Percentiles rank a stretch among this genome's conserved stretches.
Evolutionary conservation across 2,797 vertebrate species (phyloP).

Genomic region (Ficedula albicollis): DNA sequence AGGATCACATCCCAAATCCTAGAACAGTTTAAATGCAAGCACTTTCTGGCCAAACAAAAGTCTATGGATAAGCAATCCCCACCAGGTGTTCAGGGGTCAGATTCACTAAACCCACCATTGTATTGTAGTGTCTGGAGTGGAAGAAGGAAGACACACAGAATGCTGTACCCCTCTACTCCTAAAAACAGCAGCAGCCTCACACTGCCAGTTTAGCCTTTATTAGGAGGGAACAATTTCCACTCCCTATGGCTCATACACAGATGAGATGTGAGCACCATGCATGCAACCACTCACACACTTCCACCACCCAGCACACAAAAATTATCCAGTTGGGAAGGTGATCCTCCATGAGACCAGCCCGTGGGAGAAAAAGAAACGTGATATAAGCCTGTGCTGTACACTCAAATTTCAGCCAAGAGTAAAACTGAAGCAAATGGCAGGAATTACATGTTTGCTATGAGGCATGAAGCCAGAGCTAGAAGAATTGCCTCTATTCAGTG

Average conservation of each 20-base stretch:
- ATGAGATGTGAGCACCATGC: background rate
- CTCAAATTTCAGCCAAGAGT: slow-evolving; percentile 19
- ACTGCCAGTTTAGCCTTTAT: background rate
- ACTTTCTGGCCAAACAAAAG: background rate
- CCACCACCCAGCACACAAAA: background rate
- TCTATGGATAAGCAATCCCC: background rate
- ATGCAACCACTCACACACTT: background rate
- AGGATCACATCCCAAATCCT: background rate
- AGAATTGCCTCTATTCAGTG: slow-evolving; percentile 55
- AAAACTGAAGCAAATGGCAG: slow-evolving; percentile 33
- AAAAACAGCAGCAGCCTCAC: background rate
- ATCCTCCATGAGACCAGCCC: background rate
- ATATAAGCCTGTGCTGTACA: background rate
- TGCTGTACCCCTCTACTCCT: background rate
- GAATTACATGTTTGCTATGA: slow-evolving; percentile 22
- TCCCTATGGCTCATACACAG: background rate
- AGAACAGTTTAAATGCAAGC: background rate
- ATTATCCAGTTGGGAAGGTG: background rate
- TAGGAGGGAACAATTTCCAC: background rate
- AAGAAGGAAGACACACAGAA: background rate
- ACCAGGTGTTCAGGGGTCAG: background rate
- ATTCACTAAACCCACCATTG: background rate
- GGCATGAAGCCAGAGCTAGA: slow-evolving; percentile 50
- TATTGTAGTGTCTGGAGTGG: background rate
- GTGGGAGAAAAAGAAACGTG: background rate